Base-by-base conservation (phyloP, 2,888 invertebrate genomes). In the Belgica antarctica region DNA sequence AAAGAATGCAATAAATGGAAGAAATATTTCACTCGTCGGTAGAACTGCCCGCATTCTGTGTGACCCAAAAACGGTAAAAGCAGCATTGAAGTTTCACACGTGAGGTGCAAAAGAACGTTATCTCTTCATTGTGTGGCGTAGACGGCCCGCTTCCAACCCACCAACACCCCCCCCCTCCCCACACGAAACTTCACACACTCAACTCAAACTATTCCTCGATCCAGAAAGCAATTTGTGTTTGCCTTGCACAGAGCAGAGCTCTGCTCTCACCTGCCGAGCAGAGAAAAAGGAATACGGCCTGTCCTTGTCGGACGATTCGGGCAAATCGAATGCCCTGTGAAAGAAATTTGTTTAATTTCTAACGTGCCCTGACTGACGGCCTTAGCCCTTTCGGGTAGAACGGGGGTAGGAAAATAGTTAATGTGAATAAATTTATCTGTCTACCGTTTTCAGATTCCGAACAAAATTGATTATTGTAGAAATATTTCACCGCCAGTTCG, bases 391-490 rank as follows among this genome's bases (percentile, higher is more conserved):
- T 34, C 34, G 10, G 7, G 8, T 15, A n/a, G 47, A 47, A 15
- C n/a, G 10, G 5, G 17, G 5, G 5, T 15, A 8, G n/a, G 34
- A 8, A 34, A 34, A 8, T 34, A 8, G 47, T 47, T 47, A 47
- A 47, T 47, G 47, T 15, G 47, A 47, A 47, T 47, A 47, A 47
- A 47, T 52, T 52, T 52, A 22, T 22, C 12, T 3, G 52, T 52
- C 52, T 52, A 15, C 52, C 19, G 19, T 52, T 52, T 15, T 52
- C 52, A 12, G 4, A 22, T 7, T 52, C 24, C 8, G 19, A 22
- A 24, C 2, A 15, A 59, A 59, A 59, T 59, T 59, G 59, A 59
- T 59, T 59, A 59, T 59, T 59, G 59, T 15, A 27, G n/a, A 25
- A 59, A 27, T 3, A 59, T 22, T 27, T 27, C 27, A 59, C 25